Evolutionary conservation across 2,888 invertebrate species (phyloP), one percentile per base, ranked within the genome.

Genomic region (Synanthedon tipuliformis): DNA sequence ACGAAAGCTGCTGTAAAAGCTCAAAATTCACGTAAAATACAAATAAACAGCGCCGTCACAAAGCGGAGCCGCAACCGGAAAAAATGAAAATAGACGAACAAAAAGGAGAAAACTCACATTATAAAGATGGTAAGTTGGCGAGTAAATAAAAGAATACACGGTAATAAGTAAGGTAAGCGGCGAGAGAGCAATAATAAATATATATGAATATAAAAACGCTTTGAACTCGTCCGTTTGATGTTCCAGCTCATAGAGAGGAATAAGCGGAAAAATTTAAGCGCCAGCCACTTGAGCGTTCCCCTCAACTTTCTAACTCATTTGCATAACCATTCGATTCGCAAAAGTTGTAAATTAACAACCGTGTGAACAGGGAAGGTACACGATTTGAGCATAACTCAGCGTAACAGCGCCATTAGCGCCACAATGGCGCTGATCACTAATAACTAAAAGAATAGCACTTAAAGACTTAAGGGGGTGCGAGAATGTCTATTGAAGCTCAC

Each of bases 201-300:
- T 23, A 23, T 68, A 70, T 71, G 74, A 72, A 45, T 45, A 75
- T 71, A 74, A 71, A 75, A 72, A 57, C 65, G 61, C 73, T 76
- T 75, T 75, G 72, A 75, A 66, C 65, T 58, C 61, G 56, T 54
- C 55, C 73, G 69, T 83, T 82, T 82, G 84, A 83, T 79, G 78
- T 81, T 69, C 58, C 57, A 72, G 68, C 71, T 23, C 49, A 68
- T 68, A 66, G 64, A 59, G 51, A 54, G 63, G 59, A 60, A 66
- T 41, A 45, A 66, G 64, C 62, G 67, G 62, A 71, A 74, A 73
- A 68, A 65, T 63, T 62, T 34, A 34, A 34, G 58, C 57, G 61
- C 65, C 64, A 61, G 59, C 61, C 56, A 58, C 63, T 67, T 5
- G 34, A 49, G 11, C 49, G 15, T 11, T 16, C 64, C 65, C 65